phyloP scores from a whole-genome alignment of 2,888 invertebrate genomes.

The Tipula helvola region DNA sequence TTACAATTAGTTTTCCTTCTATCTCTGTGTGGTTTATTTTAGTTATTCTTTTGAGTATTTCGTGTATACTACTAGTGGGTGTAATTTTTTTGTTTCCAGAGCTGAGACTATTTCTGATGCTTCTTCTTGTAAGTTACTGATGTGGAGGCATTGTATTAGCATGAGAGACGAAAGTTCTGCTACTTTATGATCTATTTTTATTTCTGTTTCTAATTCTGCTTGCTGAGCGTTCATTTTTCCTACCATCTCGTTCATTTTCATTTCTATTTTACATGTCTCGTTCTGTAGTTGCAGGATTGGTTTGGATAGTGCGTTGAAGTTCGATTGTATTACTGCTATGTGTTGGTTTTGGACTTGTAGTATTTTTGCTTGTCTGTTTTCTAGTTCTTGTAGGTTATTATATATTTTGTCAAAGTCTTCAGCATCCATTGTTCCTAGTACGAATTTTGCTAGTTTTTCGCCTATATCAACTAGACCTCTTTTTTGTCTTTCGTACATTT shows the following conservation, averaged over 20 bases:
- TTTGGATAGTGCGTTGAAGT: neutral
- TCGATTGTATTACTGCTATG: neutral
- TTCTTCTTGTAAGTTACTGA: neutral
- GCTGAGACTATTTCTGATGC: neutral
- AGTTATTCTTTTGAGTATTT: neutral
- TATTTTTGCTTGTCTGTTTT: neutral
- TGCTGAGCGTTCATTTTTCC: neutral
- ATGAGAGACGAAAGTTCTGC: neutral
- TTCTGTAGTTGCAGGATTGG: neutral
- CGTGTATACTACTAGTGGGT: neutral
- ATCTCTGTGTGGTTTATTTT: neutral
- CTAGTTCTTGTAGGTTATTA: neutral
- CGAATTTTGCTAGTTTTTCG: neutral
- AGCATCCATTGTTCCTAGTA: neutral
- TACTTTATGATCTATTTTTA: neutral
- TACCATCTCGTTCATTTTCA: neutral
- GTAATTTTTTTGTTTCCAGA: too few relatives aligned
- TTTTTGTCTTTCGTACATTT: too few relatives aligned
- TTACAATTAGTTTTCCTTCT: neutral
- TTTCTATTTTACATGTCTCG: neutral
- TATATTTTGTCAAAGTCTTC: neutral
- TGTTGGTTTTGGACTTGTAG: neutral
- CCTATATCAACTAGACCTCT: too few relatives aligned
- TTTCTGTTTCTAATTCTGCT: neutral
- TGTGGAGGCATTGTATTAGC: neutral